Evolutionary conservation across 2,888 invertebrate genomes (phyloP).

Genomic region (Eupeodes luniger): DNA sequence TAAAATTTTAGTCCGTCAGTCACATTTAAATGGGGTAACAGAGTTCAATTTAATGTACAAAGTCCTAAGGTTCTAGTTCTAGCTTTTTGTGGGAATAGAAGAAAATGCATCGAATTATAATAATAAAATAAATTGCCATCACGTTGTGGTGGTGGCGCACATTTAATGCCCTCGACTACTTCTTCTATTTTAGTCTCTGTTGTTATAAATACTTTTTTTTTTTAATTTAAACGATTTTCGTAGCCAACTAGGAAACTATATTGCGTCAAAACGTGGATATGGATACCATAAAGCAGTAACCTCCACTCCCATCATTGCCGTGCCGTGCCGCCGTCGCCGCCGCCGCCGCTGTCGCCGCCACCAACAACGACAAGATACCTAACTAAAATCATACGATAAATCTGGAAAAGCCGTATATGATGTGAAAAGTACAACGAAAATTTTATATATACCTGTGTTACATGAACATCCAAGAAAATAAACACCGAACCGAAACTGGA

Average conservation of each 20-base stretch:
- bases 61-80: neutral
- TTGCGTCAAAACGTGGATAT: conserved; percentile 1
- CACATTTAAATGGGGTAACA: neutral
- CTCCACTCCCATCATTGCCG: neutral
- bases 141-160: neutral
- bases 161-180: neutral
- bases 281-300: neutral
- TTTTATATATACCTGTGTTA: conserved; percentile 4
- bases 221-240: neutral
- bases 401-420: conserved; percentile 2
- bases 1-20: neutral
- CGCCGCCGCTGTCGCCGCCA: neutral
- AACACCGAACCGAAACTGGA: neutral
- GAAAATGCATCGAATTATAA: conserved; percentile 10
- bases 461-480: neutral
- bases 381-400: conserved; percentile 10
- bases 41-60: conserved; percentile 19
- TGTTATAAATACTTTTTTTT: neutral
- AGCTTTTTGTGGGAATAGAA: neutral
- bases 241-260: neutral
- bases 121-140: neutral
- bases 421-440: neutral
- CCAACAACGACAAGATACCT: conserved; percentile 9
- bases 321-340: too few relatives aligned
- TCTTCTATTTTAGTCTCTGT: neutral